Evolutionary conservation across 2,888 invertebrate species (phyloP).

Genomic region (Smittia sp.): DNA sequence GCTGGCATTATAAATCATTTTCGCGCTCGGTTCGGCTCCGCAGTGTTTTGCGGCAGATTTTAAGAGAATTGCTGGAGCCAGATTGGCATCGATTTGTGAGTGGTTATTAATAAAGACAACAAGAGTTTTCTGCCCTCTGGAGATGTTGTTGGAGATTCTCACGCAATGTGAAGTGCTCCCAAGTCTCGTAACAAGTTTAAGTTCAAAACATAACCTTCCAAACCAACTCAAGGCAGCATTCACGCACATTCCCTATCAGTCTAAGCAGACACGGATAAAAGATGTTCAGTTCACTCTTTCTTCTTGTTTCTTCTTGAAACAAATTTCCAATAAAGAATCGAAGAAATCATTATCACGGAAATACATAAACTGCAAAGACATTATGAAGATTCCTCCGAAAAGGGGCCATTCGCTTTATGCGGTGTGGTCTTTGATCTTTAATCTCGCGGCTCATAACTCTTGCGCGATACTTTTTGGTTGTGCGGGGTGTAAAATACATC

Average conservation of each 20-base stretch:
- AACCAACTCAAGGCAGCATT: no score
- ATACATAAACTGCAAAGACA: background rate
- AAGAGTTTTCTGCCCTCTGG: background rate
- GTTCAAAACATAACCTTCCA: no score
- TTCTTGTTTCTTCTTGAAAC: no score
- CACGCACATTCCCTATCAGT: no score
- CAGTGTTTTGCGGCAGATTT: background rate
- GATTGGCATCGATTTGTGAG: constrained; percentile 18
- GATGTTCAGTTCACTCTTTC: no score
- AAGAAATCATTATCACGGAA: background rate
- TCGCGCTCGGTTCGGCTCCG: constrained; percentile 3
- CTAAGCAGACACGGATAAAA: no score
- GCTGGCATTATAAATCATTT: constrained; percentile 25
- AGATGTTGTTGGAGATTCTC: background rate
- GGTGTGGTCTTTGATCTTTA: constrained; percentile 35
- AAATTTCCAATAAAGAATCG: no score
- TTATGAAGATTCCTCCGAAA: background rate
- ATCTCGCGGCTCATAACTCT: constrained; percentile 26
- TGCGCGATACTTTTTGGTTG: background rate
- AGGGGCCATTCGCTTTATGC: background rate
- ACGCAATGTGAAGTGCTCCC: background rate
- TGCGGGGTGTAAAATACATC: background rate
- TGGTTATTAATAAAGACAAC: constrained; percentile 32
- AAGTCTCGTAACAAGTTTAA: no score
- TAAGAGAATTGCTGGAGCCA: background rate